These are phyloP conservation scores for Aphidius ervi DNA, from an alignment of 1,140 invertebrate genomes.

Conservation along the genomic window DNA sequence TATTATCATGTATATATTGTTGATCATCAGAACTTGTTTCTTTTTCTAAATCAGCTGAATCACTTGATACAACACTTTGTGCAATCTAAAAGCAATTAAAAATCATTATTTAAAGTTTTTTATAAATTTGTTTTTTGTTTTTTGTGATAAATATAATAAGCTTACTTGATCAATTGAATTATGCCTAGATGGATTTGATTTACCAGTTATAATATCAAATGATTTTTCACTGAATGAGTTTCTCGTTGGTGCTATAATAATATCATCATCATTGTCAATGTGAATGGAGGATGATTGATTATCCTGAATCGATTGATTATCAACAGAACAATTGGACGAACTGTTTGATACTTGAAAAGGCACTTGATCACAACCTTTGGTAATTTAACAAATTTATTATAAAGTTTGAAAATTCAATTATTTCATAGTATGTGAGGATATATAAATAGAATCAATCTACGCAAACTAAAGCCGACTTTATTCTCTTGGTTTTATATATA, in stretches of 20 bases:
- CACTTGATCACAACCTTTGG: conserved; percentile 18
- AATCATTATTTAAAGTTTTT: background rate
- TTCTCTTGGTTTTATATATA: background rate
- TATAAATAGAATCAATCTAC: conserved; percentile 24
- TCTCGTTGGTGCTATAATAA: background rate
- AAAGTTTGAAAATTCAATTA: conserved; percentile 19
- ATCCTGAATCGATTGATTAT: conserved; percentile 2
- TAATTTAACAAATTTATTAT: conserved; percentile 22
- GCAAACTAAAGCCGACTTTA: background rate
- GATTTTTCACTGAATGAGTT: conserved; percentile 17
- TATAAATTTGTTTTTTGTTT: background rate
- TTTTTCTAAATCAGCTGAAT: conserved; percentile 19
- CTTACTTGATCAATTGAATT: conserved; percentile 25
- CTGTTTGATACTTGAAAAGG: conserved; percentile 16
- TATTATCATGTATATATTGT: background rate
- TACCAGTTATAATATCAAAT: conserved; percentile 24
- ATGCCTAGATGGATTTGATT: conserved; percentile 22
- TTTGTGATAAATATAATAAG: background rate
- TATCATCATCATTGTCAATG: conserved; percentile 12
- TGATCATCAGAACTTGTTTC: conserved; percentile 18
- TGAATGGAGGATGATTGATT: conserved; percentile 9
- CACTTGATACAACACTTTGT: conserved; percentile 16
- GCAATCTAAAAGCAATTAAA: conserved; percentile 6
- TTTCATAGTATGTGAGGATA: conserved; percentile 5
- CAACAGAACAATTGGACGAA: conserved; percentile 8